Evolutionary conservation across 2,888 invertebrate species (phyloP), one percentile per base, ranked within the genome.

Genomic region (Leptopilina myrica): DNA sequence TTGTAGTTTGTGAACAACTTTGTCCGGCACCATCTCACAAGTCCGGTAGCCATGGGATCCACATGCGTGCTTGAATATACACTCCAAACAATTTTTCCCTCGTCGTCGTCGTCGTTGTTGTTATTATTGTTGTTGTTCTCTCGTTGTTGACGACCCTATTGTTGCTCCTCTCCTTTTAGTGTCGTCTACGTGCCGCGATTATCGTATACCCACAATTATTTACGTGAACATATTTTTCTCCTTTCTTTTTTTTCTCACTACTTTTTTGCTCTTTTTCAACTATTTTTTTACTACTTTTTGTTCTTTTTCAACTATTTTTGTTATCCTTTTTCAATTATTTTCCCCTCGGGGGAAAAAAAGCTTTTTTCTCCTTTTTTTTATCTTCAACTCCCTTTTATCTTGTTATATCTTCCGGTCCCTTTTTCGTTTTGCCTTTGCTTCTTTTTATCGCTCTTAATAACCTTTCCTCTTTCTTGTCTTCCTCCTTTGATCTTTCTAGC

Each of bases 11-110:
- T 95, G 92, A 95, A 94, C 93, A 95, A 94, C 93, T 95, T 95
- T 92, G 94, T 94, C 93, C 94, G 95, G 95, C 95, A 95, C 95
- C 95, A 95, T 93, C 95, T 95, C 92, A 95, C 94, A 92, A 95
- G 93, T 94, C 95, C 95, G 93, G 94, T 94, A 93, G 95, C 95
- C 95, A 95, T 95, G 93, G 94, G 94, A 93, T 88, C 89, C 89
- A 90, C 90, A 90, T 90, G 86, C 88, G 87, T 86, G 88, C 86
- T 85, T 87, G 84, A 88, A 64, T 14, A 26, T 8, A 64, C 64
- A 64, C 64, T 33, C 5, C 11, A 33, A 11, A 20, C 49, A 73
- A 20, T 33, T 53, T 73, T 64, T 64, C 64, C 8, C 43, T 43
- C 43, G 1, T 69, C 20, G 26, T 76, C 49, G 56, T 73, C 20